These are phyloP conservation scores for Anthoscopus minutus DNA, from an alignment of 2,113 vertebrate genomes.

Conservation along the genomic window DNA sequence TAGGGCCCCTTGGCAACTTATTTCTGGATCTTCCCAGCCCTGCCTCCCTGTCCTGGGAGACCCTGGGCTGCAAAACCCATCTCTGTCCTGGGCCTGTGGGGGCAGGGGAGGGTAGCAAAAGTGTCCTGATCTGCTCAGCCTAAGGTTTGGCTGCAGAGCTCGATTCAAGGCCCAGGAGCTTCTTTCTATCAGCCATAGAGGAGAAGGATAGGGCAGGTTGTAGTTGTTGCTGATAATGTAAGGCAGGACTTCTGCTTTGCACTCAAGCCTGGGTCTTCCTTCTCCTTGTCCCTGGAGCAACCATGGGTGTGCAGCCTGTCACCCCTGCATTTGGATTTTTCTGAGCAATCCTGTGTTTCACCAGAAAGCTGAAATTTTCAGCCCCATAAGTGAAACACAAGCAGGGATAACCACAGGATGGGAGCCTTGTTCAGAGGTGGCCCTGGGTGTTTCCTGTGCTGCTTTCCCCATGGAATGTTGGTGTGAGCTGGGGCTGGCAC, in stretches of 20 bases:
- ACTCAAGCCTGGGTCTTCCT: not conserved
- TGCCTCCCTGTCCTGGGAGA: not conserved
- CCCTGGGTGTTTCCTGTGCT: rapidly evolving
- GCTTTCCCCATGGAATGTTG: rapidly evolving
- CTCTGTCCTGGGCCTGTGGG: not conserved
- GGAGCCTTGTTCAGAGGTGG: not conserved
- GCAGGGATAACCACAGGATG: not conserved
- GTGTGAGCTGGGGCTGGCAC: not conserved
- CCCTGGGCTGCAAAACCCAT: not conserved
- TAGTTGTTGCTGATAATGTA: not conserved
- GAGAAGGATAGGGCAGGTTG: not conserved
- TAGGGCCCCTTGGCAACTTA: not conserved
- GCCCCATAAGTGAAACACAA: not conserved
- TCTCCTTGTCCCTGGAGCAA: not conserved
- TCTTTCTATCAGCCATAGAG: not conserved
- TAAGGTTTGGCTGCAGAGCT: not conserved
- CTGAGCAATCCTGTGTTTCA: not conserved
- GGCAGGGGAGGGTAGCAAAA: not conserved
- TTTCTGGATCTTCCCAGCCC: not conserved
- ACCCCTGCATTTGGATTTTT: not conserved
- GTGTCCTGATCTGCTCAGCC: not conserved
- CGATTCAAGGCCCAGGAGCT: not conserved
- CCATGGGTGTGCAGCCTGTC: not conserved
- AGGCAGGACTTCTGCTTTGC: not conserved
- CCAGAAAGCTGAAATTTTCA: not conserved